phyloP scores from a whole-genome alignment of 2,113 vertebrate genomes.

The Balaeniceps rex region DNA sequence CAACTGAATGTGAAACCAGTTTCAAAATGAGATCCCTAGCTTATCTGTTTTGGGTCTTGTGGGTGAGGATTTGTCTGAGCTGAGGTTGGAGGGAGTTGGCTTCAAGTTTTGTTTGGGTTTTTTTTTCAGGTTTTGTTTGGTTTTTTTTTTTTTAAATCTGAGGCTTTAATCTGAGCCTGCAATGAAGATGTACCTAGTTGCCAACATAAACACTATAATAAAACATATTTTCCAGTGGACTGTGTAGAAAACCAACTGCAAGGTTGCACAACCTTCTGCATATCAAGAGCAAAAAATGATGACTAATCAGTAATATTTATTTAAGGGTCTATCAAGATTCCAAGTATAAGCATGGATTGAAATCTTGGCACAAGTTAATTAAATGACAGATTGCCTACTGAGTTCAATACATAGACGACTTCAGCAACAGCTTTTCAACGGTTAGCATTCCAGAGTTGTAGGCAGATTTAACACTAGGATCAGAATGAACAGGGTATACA shows the following conservation, averaged over 20 bases:
- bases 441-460: neutral
- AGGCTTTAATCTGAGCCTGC: neutral
- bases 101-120: neutral
- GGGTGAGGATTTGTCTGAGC: neutral
- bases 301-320: constrained; percentile 52
- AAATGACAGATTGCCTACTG: constrained; percentile 28
- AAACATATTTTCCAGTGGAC: neutral
- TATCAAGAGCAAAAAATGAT: constrained; percentile 33
- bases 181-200: neutral
- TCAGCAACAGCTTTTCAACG: neutral
- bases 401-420: neutral
- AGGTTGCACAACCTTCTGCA: constrained; percentile 9
- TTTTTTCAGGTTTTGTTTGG: neutral
- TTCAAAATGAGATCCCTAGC: neutral
- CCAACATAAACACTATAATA: neutral
- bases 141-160: neutral
- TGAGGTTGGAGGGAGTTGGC: neutral
- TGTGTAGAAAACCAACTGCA: neutral
- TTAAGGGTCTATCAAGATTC: neutral
- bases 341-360: neutral
- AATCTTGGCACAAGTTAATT: neutral
- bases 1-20: neutral
- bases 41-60: neutral
- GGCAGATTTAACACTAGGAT: neutral
- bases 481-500: neutral